Conservation (phyloP, 1,140 invertebrate species). For the Bactericera cockerelli region DNA sequence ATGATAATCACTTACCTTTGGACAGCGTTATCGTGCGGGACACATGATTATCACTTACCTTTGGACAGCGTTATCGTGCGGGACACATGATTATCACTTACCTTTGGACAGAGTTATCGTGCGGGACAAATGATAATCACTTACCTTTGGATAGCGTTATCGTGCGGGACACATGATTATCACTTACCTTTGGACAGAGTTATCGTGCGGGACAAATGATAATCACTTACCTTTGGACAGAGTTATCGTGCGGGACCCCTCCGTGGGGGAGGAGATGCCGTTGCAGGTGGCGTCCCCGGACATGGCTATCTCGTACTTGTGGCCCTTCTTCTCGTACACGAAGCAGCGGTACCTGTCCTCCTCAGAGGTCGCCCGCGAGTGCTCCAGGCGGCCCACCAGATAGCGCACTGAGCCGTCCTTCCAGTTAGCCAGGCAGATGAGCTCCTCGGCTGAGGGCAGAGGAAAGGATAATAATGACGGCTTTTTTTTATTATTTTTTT, state of each 20-base stretch:
- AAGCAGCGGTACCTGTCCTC: constrained; percentile 53
- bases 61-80: too few relatives aligned
- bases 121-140: too few relatives aligned
- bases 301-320: constrained; percentile 47
- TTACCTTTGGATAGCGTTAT: too few relatives aligned
- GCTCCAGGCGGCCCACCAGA: constrained; percentile 48
- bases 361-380: constrained; percentile 35
- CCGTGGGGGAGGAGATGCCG: constrained; percentile 44
- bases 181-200: too few relatives aligned
- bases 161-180: too few relatives aligned
- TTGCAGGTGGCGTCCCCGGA: constrained; percentile 68
- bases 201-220: too few relatives aligned
- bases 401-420: constrained; percentile 69
- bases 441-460: constrained; percentile 50
- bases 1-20: too few relatives aligned
- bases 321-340: constrained; percentile 36
- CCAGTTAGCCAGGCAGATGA: constrained; percentile 68
- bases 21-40: too few relatives aligned
- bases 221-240: constrained; percentile 41
- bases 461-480: neutral
- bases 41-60: too few relatives aligned
- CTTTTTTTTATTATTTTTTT: too few relatives aligned
- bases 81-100: too few relatives aligned
- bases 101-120: too few relatives aligned
- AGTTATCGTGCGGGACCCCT: constrained; percentile 45